Conservation (phyloP, 2,888 invertebrate species). For the Drosophila fulvimacula region DNA sequence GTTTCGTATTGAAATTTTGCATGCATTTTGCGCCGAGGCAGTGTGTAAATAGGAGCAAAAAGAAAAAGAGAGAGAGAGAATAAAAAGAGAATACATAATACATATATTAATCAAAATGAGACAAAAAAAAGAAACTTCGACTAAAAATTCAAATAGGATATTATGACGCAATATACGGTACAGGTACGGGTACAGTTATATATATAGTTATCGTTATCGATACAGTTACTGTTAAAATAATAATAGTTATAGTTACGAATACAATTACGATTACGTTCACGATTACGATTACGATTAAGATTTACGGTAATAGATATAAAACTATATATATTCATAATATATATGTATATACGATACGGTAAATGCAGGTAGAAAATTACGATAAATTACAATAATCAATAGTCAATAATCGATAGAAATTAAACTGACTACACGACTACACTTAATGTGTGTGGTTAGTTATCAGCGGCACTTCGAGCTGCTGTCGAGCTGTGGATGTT, state of each 20-base stretch:
- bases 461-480: conserved; percentile 39
- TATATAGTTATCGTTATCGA: conserved; percentile 46
- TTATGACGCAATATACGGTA: conserved; percentile 65
- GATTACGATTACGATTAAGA: conserved; percentile 30
- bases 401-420: conserved; percentile 33
- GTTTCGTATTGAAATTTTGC: conserved; percentile 44
- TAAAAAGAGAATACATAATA: conserved; percentile 67
- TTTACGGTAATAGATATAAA: conserved; percentile 12
- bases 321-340: background rate
- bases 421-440: conserved; percentile 44
- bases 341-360: conserved; percentile 27
- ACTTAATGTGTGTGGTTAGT: conserved; percentile 48
- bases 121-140: conserved; percentile 50
- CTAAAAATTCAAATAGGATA: conserved; percentile 52
- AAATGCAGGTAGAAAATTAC: conserved; percentile 45
- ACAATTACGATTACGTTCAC: conserved; percentile 20
- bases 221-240: conserved; percentile 38
- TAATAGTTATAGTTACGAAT: conserved; percentile 35
- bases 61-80: conserved; percentile 51
- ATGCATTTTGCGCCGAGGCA: conserved; percentile 76
- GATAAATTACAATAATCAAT: conserved; percentile 44
- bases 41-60: conserved; percentile 67
- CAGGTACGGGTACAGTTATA: conserved; percentile 57
- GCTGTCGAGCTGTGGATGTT: conserved; percentile 69
- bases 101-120: conserved; percentile 63